Evolutionary conservation across 2,888 invertebrate genomes (phyloP), one percentile per base, ranked within the genome.

Genomic region (Abscondita cerata): DNA sequence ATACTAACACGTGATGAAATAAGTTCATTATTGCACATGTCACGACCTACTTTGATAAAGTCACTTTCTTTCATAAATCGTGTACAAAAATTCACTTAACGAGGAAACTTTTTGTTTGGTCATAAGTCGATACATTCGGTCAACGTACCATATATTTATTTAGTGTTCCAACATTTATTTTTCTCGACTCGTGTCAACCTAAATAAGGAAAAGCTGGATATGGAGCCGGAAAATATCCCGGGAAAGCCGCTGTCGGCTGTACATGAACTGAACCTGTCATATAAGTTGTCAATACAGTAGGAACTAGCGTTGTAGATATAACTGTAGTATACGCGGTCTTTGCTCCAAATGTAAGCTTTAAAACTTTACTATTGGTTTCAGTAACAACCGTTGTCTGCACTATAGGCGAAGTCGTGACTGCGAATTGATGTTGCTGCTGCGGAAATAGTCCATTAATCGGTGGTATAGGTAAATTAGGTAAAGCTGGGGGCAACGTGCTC

Each of bases 321-420:
- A 95, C 83, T 1, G 94, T 95, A 5, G 95, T 95, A 76, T 91
- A 91, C 0, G 93, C 89, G 0, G 94, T 94, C 79, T 92, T 93
- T 31, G 95, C 94, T n/a, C 95, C 94, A 76, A 95, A 95, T 9
- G 93, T 94, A 68, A 95, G 81, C 79, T 94, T 93, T 64, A 95
- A 81, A 52, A 94, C 83, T 81, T 92, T 90, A 71, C 93, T 93
- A 65, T 91, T 87, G 0, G 93, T 93, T 67, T 90, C 86, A 1
- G 90, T 91, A 11, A 93, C 86, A 71, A 91, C 82, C 0, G 93
- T 92, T 73, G 91, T 92, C 61, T 91, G 86, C 18, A 94, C 85
- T n/a, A 93, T 83, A 0, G 93, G 92, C 0, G 92, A 90, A 8
- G 92, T 92, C 19, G 91, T 91, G 15, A 93, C 80, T 34, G 90